Evolutionary conservation across 2,797 vertebrate genomes (phyloP).

Genomic region (Sternotherus odoratus): DNA sequence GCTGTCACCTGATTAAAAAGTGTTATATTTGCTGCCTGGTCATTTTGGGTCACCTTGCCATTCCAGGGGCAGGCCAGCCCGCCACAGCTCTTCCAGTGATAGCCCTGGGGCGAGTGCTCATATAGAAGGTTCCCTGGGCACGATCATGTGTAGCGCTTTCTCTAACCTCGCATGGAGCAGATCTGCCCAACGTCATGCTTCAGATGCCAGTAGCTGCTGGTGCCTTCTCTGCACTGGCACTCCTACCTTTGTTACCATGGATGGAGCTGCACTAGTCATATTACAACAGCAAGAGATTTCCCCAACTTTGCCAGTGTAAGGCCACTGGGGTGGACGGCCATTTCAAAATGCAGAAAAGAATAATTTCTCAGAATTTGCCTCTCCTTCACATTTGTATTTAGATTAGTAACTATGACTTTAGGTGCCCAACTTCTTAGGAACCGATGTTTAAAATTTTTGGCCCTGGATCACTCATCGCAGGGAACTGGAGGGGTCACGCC

Average conservation of each 20-base stretch:
- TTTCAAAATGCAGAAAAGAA: not conserved
- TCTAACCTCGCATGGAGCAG: not conserved
- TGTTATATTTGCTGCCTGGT: not conserved
- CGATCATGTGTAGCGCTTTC: not conserved
- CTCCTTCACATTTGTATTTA: not conserved
- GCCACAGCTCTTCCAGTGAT: not conserved
- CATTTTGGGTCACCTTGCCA: conserved; percentile 53
- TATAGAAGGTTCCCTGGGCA: not conserved
- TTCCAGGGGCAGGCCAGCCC: conserved; percentile 28
- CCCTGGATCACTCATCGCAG: no score
- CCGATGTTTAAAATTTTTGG: not conserved
- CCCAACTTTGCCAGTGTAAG: not conserved
- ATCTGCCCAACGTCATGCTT: not conserved
- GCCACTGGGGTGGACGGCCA: not conserved
- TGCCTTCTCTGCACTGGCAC: rapidly evolving
- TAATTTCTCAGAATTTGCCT: not conserved
- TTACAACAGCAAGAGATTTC: not conserved
- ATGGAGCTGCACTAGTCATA: not conserved
- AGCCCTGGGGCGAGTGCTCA: not conserved
- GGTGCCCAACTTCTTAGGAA: no score
- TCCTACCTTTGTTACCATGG: not conserved
- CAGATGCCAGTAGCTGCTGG: not conserved
- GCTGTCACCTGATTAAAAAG: conserved; percentile 57
- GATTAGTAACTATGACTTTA: no score
- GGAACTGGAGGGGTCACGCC: no score